These are phyloP conservation scores for Drosophila tani DNA, from an alignment of 1,140 invertebrate species.

Conservation along the genomic window DNA sequence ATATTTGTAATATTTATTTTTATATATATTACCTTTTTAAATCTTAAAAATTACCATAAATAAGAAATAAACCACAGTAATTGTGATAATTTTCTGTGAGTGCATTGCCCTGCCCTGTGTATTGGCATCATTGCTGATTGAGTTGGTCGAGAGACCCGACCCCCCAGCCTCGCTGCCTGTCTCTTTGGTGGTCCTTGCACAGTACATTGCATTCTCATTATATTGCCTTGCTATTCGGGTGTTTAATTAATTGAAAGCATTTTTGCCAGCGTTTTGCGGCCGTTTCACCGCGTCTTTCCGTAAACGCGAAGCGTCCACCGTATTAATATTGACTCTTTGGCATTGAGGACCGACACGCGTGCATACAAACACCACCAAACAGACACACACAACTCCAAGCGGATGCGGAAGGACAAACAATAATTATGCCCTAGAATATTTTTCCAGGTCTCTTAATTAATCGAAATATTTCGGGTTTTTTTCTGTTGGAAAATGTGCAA, in stretches of 20 bases:
- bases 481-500: neutral
- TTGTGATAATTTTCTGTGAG: neutral
- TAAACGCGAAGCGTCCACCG: slow-evolving; percentile 19
- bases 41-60: no score
- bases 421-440: slow-evolving; percentile 23
- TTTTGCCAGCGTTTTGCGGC: slow-evolving; percentile 71
- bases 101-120: neutral
- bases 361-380: neutral
- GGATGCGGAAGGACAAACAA: slow-evolving; percentile 26
- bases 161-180: neutral
- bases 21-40: no score
- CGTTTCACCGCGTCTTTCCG: slow-evolving; percentile 26
- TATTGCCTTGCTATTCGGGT: slow-evolving; percentile 63
- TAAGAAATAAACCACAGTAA: no score
- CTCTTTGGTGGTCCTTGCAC: slow-evolving; percentile 34
- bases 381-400: slow-evolving; percentile 6
- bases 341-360: slow-evolving; percentile 36
- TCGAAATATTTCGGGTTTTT: slow-evolving; percentile 13
- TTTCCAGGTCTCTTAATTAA: slow-evolving; percentile 45
- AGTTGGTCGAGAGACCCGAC: slow-evolving; percentile 8
- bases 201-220: slow-evolving; percentile 53
- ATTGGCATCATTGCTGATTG: slow-evolving; percentile 37
- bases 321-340: slow-evolving; percentile 78
- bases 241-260: slow-evolving; percentile 83
- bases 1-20: neutral